Base-by-base conservation (phyloP, 2,113 vertebrate species). In the Diphyllodes magnificus region DNA sequence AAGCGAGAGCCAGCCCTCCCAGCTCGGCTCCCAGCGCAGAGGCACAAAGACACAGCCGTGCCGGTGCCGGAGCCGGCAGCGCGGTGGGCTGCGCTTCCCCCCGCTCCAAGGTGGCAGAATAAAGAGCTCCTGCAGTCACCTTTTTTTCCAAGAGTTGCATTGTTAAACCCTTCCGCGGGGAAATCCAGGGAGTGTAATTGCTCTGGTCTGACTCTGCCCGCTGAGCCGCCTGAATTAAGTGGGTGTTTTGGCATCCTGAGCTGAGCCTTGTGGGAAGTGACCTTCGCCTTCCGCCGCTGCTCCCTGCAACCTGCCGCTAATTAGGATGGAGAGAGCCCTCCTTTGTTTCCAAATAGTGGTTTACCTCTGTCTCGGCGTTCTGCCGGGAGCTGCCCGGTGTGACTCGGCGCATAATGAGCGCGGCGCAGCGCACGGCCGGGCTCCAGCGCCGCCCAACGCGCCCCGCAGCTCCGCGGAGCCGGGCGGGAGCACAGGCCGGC, bases 191-290 rank as follows among this genome's bases (percentile, higher is more conserved):
- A 87, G 93, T 65, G 28, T 98, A 98, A 98, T 98, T 98, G 97
- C 96, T 97, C 88, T 33, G 86, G 93, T 97, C 96, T 95, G 93
- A 35, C 95, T 97, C 37, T 69, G 96, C 93, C 97, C 82, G 93
- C 94, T 60, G 75, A 97, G 96, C 93, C 77, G 91, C 94, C 93
- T 96, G 97, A 98, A 98, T 98, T 97, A 97, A 98, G 97, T 95
- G 92, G 94, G 94, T 84, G 94, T 97, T 98, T 93, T 82, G 95
- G 95, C 98, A 97, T 97, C 97, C 96, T 83, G 95, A 93, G 95
- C 96, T 24, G 90, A 97, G 96, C 81, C 97, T 95, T 95, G 95
- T 96, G 97, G 95, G 97, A 98, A 95, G 82, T 95, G 96, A 97
- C 98, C 98, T 98, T 97, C 96, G 94, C 96, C 97, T 95, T 75